Conservation (phyloP, 2,888 invertebrate genomes). For the Artemia sp. region DNA sequence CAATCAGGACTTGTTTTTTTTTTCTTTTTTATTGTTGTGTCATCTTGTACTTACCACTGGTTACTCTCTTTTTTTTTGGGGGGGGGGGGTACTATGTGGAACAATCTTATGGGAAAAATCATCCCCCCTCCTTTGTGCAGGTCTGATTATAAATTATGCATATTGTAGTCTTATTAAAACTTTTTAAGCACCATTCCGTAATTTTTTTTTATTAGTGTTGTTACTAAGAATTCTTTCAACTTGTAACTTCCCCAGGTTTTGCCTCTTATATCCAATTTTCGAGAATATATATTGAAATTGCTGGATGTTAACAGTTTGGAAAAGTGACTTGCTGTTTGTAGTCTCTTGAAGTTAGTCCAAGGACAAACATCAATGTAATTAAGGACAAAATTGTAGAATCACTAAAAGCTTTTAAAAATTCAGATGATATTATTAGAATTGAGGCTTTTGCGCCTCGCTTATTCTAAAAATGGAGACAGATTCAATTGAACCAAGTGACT, state of each 20-base stretch:
- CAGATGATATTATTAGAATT: slow-evolving; percentile 10
- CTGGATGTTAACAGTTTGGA: neutral
- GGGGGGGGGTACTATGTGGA: no score
- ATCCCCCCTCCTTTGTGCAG: no score
- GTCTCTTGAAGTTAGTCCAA: neutral
- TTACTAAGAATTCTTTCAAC: neutral
- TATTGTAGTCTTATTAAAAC: no score
- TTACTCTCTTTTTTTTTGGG: no score
- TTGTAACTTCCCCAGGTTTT: slow-evolving; percentile 1
- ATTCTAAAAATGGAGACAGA: neutral
- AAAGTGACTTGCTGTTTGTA: neutral
- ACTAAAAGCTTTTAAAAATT: neutral
- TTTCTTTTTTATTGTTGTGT: no score
- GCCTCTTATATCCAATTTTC: neutral
- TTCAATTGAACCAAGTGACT: neutral
- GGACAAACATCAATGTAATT: neutral
- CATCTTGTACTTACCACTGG: no score
- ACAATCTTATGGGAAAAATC: no score
- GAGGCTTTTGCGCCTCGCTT: neutral
- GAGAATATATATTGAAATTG: neutral
- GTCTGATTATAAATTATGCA: no score
- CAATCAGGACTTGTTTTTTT: no score
- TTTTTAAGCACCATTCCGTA: no score
- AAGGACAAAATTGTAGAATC: neutral
- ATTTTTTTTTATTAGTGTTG: neutral